phyloP scores from a whole-genome alignment of 2,797 vertebrate species.

The Corythornis leucogaster region DNA sequence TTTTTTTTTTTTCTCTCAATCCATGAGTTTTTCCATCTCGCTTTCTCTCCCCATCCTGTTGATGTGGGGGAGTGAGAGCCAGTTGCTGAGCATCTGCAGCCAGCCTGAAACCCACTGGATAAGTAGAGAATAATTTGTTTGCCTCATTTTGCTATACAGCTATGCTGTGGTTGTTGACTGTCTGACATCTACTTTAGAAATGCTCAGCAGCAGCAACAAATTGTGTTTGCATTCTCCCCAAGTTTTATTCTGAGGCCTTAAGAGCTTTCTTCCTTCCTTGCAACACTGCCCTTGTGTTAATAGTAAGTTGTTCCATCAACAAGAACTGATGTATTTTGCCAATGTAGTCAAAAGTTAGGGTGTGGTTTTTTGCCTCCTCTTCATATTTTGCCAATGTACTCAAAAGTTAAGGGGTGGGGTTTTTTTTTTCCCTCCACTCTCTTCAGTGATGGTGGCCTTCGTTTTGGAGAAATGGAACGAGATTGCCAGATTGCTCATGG shows the following conservation, averaged over 20 bases:
- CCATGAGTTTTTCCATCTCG: not conserved
- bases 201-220: not conserved
- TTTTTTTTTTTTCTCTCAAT: not conserved
- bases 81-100: not conserved
- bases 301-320: not conserved
- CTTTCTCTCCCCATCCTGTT: not conserved
- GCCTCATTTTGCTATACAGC: not conserved
- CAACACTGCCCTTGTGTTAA: not conserved
- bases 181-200: not conserved
- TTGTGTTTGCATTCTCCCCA: not conserved
- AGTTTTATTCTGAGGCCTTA: not conserved
- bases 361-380: too few species aligned
- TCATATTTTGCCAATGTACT: not conserved
- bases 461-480: constrained; percentile 98
- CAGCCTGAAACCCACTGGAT: not conserved
- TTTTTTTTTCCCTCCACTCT: not conserved
- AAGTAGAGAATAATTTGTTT: not conserved
- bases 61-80: not conserved
- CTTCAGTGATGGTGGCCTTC: constrained; percentile 92
- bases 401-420: not conserved
- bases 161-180: not conserved
- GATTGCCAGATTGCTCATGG: constrained; percentile 99
- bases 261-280: not conserved
- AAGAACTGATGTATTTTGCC: not conserved
- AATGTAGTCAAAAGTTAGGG: not conserved